Evolutionary conservation across 2,113 vertebrate genomes (phyloP).

Genomic region (Naja naja): DNA sequence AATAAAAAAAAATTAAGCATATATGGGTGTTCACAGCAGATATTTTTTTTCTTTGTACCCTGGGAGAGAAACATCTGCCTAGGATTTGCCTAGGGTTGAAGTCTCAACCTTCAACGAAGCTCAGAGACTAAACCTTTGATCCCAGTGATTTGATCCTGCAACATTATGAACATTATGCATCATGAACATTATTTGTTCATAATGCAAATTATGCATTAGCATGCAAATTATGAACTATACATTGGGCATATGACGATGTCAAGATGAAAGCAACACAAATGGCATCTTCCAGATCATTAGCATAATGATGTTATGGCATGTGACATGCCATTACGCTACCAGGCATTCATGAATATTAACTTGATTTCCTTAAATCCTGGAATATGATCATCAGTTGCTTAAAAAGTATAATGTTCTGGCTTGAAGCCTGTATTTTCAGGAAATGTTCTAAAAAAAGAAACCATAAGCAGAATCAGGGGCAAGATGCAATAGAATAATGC

Average conservation of each 20-base stretch:
- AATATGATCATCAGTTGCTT: background rate
- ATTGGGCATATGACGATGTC: background rate
- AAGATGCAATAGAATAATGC: background rate
- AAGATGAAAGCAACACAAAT: background rate
- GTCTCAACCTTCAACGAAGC: no score
- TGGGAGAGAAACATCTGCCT: no score
- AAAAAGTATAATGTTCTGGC: background rate
- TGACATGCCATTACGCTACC: background rate
- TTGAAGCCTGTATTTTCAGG: background rate
- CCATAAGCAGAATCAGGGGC: background rate
- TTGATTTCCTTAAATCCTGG: background rate
- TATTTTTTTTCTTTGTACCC: no score
- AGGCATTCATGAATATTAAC: background rate
- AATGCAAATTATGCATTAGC: no score
- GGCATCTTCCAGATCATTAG: background rate
- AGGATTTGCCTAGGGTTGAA: no score
- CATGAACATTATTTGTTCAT: no score
- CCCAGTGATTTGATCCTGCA: no score
- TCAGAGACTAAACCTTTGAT: no score
- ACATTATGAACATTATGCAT: no score
- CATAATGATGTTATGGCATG: background rate
- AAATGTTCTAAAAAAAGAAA: background rate
- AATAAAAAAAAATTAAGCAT: background rate
- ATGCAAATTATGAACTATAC: background rate
- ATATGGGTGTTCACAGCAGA: background rate